Conservation (phyloP, 2,797 vertebrate species). For the Propithecus deckenii region DNA sequence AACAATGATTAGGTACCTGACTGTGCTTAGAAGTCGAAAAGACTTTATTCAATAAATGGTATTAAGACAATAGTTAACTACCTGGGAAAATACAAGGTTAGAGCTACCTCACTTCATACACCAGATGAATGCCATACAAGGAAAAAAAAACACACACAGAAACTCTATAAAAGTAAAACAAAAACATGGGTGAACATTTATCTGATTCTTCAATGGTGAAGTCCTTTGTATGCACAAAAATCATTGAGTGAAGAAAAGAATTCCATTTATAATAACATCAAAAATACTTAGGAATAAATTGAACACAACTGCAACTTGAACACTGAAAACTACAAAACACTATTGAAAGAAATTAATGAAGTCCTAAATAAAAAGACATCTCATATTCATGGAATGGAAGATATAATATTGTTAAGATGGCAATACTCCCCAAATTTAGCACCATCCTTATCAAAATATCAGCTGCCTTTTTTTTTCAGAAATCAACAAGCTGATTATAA, state of each 20-base stretch:
- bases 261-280: not conserved
- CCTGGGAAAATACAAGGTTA: not conserved
- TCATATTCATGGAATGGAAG: not conserved
- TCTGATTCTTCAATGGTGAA: not conserved
- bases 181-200: not conserved
- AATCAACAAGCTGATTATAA: not conserved
- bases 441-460: not conserved
- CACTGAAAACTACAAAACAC: not conserved
- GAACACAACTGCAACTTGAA: not conserved
- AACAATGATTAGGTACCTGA: not conserved
- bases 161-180: not conserved
- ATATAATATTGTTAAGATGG: not conserved
- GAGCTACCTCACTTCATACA: not conserved
- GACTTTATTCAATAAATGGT: not conserved
- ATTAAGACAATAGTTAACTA: not conserved
- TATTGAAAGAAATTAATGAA: constrained; percentile 5
- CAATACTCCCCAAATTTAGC: not conserved
- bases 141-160: not conserved
- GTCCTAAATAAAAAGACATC: not conserved
- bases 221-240: not conserved
- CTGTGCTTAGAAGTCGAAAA: not conserved
- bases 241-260: not conserved
- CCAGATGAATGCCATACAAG: not conserved
- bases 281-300: not conserved
- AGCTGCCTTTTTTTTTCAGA: not conserved